Conservation (phyloP, 92 coral and sea anemone genomes). For the Porites divaricata region DNA sequence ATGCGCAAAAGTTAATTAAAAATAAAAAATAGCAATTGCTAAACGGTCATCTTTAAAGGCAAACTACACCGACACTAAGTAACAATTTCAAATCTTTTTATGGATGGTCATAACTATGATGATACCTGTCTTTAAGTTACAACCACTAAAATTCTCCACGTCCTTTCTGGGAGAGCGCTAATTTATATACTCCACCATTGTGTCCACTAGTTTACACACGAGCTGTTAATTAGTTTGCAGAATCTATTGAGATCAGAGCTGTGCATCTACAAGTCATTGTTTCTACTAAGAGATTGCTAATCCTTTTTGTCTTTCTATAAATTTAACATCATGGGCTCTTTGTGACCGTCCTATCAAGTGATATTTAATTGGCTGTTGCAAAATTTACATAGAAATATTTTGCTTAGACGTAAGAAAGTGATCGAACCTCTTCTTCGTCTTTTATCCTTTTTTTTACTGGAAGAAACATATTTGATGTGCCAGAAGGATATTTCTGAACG, state of each 20-base stretch:
- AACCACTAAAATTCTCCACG: neutral
- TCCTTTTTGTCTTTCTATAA: constrained; percentile 16
- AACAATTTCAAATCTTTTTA: neutral
- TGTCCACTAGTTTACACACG: neutral
- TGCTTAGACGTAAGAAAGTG: neutral
- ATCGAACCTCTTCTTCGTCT: neutral
- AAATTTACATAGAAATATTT: neutral
- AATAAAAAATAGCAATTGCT: neutral
- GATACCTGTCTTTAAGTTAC: neutral
- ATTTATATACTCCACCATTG: neutral
- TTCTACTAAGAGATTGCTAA: constrained; percentile 10
- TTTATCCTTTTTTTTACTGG: neutral
- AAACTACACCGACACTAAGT: neutral
- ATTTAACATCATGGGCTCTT: neutral
- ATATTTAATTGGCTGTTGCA: neutral
- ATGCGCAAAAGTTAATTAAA: neutral
- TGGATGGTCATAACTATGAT: neutral
- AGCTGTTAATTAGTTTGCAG: constrained; percentile 26
- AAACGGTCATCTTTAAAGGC: neutral
- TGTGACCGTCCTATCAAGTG: neutral
- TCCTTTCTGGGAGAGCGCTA: neutral
- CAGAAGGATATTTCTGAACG: neutral
- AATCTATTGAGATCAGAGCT: neutral
- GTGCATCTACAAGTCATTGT: constrained; percentile 20
- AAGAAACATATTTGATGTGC: neutral